Percentiles rank a stretch among this genome's conserved stretches.
phyloP scores from a whole-genome alignment of 2,888 invertebrate species.

The Tenthredo livida region DNA sequence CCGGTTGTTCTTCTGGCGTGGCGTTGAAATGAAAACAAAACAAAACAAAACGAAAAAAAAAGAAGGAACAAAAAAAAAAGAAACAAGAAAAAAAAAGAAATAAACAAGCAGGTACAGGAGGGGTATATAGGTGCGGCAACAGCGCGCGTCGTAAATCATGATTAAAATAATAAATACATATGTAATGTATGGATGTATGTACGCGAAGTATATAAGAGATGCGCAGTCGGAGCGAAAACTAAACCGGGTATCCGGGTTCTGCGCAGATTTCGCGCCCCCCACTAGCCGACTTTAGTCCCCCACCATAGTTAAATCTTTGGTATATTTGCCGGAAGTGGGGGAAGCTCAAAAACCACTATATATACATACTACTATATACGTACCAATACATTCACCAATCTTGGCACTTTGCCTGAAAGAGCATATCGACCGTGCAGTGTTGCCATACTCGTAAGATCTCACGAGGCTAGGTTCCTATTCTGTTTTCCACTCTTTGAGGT shows the following conservation, averaged over 20 bases:
- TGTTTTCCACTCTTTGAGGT: slow-evolving; percentile 65
- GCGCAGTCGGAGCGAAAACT: slow-evolving; percentile 68
- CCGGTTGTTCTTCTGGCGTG: slow-evolving; percentile 13
- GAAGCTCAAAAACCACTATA: slow-evolving; percentile 70
- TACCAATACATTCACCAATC: slow-evolving; percentile 74
- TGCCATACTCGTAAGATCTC: slow-evolving; percentile 73
- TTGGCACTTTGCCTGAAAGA: slow-evolving; percentile 78
- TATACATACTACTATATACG: slow-evolving; percentile 53
- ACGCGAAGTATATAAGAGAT: slow-evolving; percentile 65
- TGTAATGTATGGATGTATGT: slow-evolving; percentile 70
- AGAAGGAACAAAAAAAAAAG: neutral
- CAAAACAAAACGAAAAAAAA: neutral
- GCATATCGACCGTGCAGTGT: slow-evolving; percentile 78
- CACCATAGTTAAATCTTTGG: slow-evolving; percentile 65
- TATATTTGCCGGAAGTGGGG: slow-evolving; percentile 66
- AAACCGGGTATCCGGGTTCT: slow-evolving; percentile 67
- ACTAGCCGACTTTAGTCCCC: slow-evolving; percentile 60
- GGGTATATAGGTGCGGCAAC: slow-evolving; percentile 70
- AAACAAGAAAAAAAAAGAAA: neutral
- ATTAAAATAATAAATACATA: slow-evolving; percentile 77
- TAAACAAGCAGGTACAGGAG: neutral
- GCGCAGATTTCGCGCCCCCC: slow-evolving; percentile 71
- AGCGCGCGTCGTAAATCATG: slow-evolving; percentile 75
- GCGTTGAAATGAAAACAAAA: neutral
- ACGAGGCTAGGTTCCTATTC: slow-evolving; percentile 58